Percentiles rank a stretch among this genome's conserved stretches.
Conservation (phyloP, 2,797 vertebrate species). For the Takifugu rubripes region DNA sequence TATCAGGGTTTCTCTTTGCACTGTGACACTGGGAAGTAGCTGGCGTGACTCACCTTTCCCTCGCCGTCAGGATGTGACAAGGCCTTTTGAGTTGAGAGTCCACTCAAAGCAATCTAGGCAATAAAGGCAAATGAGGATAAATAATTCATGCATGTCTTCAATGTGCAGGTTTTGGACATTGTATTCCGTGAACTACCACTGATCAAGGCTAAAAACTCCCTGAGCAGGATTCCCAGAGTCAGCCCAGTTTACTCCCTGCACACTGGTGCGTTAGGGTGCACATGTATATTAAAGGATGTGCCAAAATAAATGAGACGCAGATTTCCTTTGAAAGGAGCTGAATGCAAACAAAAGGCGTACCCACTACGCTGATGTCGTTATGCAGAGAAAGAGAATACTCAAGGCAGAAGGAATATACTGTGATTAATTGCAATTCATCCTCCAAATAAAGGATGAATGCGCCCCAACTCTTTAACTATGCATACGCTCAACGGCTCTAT, state of each 20-base stretch:
- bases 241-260: conserved; percentile 4
- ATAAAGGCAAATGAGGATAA: not conserved
- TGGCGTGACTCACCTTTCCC: conserved; percentile 38
- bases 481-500: conserved; percentile 50
- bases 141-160: not conserved
- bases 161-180: not conserved
- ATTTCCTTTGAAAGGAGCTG: conserved; percentile 17
- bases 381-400: conserved; percentile 36
- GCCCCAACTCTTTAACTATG: conserved; percentile 35
- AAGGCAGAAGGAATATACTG: conserved; percentile 24
- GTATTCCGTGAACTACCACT: not conserved
- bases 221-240: not conserved
- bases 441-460: conserved; percentile 41
- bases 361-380: conserved; percentile 16
- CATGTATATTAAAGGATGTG: too few relatives aligned
- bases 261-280: conserved; percentile 1
- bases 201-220: too few relatives aligned
- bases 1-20: conserved; percentile 44
- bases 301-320: conserved; percentile 19
- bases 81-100: conserved; percentile 22
- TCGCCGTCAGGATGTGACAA: conserved; percentile 21
- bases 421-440: conserved; percentile 54
- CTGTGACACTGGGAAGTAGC: conserved; percentile 42
- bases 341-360: conserved; percentile 39
- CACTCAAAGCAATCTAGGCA: not conserved